Percentiles rank a stretch among this genome's conserved stretches.
phyloP scores from a whole-genome alignment of 2,113 vertebrate genomes.

The Coracopsis vasa region DNA sequence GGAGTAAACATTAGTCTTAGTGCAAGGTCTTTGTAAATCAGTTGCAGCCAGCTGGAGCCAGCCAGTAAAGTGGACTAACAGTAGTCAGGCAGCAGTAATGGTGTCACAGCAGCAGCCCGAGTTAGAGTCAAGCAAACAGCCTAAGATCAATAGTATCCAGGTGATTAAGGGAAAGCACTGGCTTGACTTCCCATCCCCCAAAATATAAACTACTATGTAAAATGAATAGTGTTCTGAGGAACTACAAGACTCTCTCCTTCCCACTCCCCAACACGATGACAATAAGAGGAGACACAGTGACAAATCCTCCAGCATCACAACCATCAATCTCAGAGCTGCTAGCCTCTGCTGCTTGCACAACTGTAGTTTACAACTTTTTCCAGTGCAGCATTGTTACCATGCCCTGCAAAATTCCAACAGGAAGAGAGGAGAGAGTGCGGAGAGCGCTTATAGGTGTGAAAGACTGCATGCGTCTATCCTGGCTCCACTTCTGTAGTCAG shows the following conservation, averaged over 20 bases:
- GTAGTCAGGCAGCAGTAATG: not conserved
- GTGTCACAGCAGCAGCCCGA: not conserved
- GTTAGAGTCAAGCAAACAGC: not conserved
- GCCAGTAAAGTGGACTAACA: not conserved
- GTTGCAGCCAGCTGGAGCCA: not conserved
- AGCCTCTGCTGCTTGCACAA: not conserved
- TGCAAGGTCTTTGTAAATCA: not conserved
- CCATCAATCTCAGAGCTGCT: not conserved
- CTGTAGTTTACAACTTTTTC: not conserved
- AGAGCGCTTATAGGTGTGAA: not conserved
- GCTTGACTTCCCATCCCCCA: not conserved
- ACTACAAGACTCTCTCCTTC: not conserved
- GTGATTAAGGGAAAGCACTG: not conserved
- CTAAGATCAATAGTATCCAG: not conserved
- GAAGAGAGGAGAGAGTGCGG: not conserved
- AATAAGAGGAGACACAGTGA: not conserved
- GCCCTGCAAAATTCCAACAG: not conserved
- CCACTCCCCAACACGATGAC: not conserved
- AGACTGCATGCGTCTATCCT: not conserved
- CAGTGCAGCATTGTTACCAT: not conserved
- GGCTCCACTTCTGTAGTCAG: not conserved
- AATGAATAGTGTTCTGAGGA: not conserved
- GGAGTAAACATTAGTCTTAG: not conserved
- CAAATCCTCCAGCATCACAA: not conserved
- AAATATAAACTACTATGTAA: not conserved